phyloP scores from a whole-genome alignment of 2,797 vertebrate species.

The Sebastes steindachneri region DNA sequence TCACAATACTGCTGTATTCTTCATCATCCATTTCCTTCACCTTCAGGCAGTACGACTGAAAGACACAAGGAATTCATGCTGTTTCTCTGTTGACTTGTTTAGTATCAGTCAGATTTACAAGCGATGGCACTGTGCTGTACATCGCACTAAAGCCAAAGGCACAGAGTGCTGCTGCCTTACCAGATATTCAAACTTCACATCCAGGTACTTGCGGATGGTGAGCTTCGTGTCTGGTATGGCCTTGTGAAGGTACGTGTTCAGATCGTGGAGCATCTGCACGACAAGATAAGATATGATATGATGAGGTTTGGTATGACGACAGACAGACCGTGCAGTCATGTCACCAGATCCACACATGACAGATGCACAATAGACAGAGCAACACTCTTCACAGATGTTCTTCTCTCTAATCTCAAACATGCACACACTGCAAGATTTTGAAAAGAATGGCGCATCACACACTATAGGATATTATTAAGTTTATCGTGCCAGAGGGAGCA shows the following conservation, averaged over 20 bases:
- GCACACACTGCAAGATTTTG: not conserved
- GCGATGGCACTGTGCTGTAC: not conserved
- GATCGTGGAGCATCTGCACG: conserved; percentile 95
- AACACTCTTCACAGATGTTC: not conserved
- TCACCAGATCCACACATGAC: not conserved
- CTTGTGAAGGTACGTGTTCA: conserved; percentile 98
- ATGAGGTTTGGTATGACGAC: not conserved
- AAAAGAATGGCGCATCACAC: not conserved
- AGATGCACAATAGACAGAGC: not conserved
- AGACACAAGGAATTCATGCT: conserved; percentile 16
- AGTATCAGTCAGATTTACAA: not conserved
- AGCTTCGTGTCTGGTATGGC: conserved; percentile 98
- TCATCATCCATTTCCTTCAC: conserved; percentile 99
- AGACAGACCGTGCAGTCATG: not conserved
- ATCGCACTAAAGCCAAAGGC: not conserved
- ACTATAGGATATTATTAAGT: not conserved
- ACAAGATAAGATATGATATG: not conserved
- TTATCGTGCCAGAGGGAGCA: not conserved
- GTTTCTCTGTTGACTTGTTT: not conserved
- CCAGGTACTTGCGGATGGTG: conserved; percentile 98
- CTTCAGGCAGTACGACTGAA: conserved; percentile 97
- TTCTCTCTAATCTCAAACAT: not conserved
- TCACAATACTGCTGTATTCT: conserved; percentile 97
- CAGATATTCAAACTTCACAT: conserved; percentile 99
- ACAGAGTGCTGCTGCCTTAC: conserved; percentile 74